Conservation (phyloP, 2,797 vertebrate species). For the Sebastes jordani region DNA sequence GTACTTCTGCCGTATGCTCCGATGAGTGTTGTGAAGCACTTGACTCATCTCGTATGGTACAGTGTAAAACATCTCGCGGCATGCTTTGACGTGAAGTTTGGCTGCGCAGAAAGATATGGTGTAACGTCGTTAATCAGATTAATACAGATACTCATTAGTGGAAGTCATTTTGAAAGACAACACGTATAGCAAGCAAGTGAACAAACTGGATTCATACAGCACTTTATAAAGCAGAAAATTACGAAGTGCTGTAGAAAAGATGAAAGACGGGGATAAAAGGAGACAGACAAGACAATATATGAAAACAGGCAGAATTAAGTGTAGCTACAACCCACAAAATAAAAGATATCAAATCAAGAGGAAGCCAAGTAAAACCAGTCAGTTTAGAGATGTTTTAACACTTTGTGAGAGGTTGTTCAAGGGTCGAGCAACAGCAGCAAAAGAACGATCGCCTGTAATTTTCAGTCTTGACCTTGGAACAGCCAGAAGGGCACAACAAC, state of each 20-base stretch:
- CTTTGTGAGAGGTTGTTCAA: neutral
- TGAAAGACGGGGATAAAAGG: neutral
- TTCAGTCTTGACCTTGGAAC: neutral
- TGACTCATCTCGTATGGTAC: constrained; percentile 31
- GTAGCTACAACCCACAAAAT: neutral
- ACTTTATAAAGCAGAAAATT: neutral
- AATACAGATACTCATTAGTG: neutral
- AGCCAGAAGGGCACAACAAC: neutral
- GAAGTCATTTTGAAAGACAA: neutral
- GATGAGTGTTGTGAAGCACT: constrained; percentile 18
- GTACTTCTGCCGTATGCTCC: constrained; percentile 48
- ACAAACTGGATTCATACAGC: neutral
- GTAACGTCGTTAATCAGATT: neutral
- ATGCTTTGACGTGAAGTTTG: neutral
- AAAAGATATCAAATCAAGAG: neutral
- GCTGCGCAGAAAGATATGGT: neutral
- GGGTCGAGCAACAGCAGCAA: neutral
- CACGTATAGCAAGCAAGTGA: neutral
- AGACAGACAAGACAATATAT: neutral
- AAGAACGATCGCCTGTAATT: neutral
- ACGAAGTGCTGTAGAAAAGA: neutral
- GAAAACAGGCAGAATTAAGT: neutral
- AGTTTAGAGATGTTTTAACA: neutral
- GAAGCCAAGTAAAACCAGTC: neutral
- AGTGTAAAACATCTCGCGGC: constrained; percentile 27